Evolutionary conservation across 2,113 vertebrate species (phyloP).

Genomic region (Chunga burmeisteri): DNA sequence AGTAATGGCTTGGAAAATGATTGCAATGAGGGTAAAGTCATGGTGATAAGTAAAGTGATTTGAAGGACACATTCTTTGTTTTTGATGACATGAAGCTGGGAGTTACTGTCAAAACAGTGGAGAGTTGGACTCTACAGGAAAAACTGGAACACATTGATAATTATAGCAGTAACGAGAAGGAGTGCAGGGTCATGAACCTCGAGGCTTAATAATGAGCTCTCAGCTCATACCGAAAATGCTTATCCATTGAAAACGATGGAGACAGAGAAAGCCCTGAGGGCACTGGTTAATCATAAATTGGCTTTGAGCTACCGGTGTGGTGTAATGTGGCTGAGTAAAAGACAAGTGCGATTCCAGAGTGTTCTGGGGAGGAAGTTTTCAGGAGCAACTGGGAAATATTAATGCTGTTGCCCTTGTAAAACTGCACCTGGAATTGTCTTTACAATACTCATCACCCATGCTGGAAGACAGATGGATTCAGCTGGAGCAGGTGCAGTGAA

Average conservation of each 20-base stretch:
- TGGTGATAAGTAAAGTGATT: neutral
- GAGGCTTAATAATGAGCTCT: neutral
- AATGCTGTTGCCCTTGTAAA: neutral
- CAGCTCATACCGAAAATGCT: neutral
- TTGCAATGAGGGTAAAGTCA: neutral
- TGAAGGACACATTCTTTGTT: conserved; percentile 8
- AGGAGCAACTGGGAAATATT: neutral
- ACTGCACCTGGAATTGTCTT: neutral
- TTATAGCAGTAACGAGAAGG: neutral
- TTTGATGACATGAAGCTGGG: neutral
- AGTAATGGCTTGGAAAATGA: neutral
- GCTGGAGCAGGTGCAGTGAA: conserved; percentile 24
- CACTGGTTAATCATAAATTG: neutral
- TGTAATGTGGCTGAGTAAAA: neutral
- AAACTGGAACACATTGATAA: neutral
- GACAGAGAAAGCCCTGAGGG: neutral
- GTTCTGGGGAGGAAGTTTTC: neutral
- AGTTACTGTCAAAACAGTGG: neutral
- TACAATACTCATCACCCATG: neutral
- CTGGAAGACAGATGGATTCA: neutral
- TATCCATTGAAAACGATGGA: neutral
- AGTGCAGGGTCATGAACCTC: neutral
- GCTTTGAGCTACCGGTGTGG: neutral
- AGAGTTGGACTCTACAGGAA: neutral
- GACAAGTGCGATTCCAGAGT: neutral